Evolutionary conservation across 2,797 vertebrate genomes (phyloP).

Genomic region (Brachyrhaphis roseni): DNA sequence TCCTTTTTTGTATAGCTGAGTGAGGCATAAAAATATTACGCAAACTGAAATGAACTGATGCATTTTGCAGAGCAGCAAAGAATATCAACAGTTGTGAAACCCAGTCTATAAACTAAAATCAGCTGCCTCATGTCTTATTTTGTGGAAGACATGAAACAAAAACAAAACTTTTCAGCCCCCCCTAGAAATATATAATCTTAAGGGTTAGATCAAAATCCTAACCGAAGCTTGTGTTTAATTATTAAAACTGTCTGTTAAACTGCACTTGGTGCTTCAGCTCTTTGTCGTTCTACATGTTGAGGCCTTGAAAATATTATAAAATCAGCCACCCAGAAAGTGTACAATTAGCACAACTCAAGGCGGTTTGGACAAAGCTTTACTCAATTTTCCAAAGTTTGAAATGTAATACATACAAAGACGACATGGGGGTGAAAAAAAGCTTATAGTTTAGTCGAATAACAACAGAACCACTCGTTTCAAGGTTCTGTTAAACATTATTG

Average conservation of each 20-base stretch:
- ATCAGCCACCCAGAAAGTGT: neutral
- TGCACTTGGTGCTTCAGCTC: neutral
- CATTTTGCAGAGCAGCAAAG: constrained; percentile 24
- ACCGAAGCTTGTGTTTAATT: neutral
- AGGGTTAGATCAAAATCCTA: neutral
- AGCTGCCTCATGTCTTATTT: neutral
- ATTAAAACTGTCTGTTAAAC: neutral
- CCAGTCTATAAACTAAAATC: neutral
- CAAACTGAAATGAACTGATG: neutral
- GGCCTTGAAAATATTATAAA: neutral
- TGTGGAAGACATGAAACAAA: neutral
- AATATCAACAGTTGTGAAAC: constrained; percentile 12
- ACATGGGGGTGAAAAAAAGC: neutral
- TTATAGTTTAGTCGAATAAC: neutral
- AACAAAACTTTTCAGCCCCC: neutral
- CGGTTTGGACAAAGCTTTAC: neutral
- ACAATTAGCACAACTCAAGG: neutral
- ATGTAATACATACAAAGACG: neutral
- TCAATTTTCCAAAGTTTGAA: neutral
- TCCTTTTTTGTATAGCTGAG: neutral
- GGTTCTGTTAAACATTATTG: neutral
- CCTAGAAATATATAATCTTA: neutral
- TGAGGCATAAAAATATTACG: constrained; percentile 6
- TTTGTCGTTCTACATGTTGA: neutral
- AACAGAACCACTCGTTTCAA: neutral